A percentile compares a stretch with the other conserved stretches of the same genome.
These are phyloP conservation scores for Sphaeramia orbicularis DNA, from an alignment of 2,797 vertebrate genomes.

Conservation along the genomic window DNA sequence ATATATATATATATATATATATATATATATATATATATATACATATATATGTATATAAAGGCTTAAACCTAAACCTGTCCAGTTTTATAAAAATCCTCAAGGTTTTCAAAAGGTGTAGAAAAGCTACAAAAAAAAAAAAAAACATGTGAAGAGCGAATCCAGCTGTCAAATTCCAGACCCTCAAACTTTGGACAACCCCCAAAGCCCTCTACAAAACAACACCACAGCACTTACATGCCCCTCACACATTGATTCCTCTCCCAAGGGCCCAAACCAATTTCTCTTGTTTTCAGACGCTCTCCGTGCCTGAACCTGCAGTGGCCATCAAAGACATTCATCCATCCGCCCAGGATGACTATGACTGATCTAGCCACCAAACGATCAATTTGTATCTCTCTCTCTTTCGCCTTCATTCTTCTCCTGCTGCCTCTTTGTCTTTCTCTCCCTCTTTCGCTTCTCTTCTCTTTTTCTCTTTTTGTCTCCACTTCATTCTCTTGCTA, in stretches of 20 bases:
- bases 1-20: too few relatives aligned
- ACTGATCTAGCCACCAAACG: slow-evolving; percentile 97
- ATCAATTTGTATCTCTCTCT: slow-evolving; percentile 95
- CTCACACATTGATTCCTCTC: slow-evolving; percentile 97
- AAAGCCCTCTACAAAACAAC: slow-evolving; percentile 62
- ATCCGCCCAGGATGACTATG: slow-evolving; percentile 98
- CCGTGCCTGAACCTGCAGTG: slow-evolving; percentile 95
- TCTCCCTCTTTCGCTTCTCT: slow-evolving; percentile 32
- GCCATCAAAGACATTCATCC: slow-evolving; percentile 99
- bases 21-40: too few relatives aligned
- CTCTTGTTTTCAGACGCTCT: slow-evolving; percentile 96
- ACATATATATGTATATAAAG: too few relatives aligned
- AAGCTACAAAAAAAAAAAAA: slow-evolving; percentile 27
- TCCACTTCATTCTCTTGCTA: slow-evolving; percentile 73
- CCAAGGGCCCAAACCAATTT: slow-evolving; percentile 98
- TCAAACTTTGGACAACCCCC: slow-evolving; percentile 71
- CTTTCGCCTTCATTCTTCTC: slow-evolving; percentile 52
- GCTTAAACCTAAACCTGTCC: too few relatives aligned
- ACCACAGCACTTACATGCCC: slow-evolving; percentile 84
- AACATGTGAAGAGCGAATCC: slow-evolving; percentile 51
- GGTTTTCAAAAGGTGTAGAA: neutral
- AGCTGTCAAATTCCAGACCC: slow-evolving; percentile 66
- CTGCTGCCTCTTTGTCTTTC: slow-evolving; percentile 5
- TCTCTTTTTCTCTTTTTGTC: slow-evolving; percentile 48
- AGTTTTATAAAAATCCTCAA: slow-evolving; percentile 1